Conservation (phyloP, 2,113 vertebrate genomes). For the Oncorhynchus clarkii region DNA sequence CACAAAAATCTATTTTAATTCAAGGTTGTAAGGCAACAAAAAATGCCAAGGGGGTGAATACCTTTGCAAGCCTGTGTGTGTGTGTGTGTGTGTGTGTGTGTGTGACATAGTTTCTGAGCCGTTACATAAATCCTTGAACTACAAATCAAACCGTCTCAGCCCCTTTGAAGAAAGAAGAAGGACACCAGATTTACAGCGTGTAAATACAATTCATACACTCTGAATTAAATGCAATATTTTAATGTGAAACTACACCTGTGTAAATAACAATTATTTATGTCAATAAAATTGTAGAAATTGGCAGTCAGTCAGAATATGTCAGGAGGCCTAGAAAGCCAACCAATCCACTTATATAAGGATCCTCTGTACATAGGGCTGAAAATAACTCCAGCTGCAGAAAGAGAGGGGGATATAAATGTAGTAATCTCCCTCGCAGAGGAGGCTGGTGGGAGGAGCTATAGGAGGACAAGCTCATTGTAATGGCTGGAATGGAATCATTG, state of each 20-base stretch:
- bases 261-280: neutral
- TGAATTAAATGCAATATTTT: constrained; percentile 45
- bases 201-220: neutral
- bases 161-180: neutral
- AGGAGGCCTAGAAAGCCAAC: too few relatives aligned
- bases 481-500: too few relatives aligned
- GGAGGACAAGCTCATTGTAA: too few relatives aligned
- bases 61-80: too few relatives aligned
- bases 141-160: neutral
- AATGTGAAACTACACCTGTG: constrained; percentile 24
- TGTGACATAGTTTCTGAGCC: neutral
- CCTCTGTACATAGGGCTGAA: too few relatives aligned
- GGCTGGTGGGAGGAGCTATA: too few relatives aligned
- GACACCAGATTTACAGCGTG: neutral
- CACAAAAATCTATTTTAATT: too few relatives aligned
- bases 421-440: neutral
- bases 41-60: too few relatives aligned
- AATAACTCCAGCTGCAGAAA: too few relatives aligned
- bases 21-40: too few relatives aligned
- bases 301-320: neutral
- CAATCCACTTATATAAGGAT: too few relatives aligned
- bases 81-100: constrained; percentile 12
- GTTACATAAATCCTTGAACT: neutral
- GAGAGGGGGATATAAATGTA: neutral
- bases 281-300: neutral